Evolutionary conservation across 2,113 vertebrate genomes (phyloP), one percentile per base, ranked within the genome.

Genomic region (Hypomesus transpacificus): DNA sequence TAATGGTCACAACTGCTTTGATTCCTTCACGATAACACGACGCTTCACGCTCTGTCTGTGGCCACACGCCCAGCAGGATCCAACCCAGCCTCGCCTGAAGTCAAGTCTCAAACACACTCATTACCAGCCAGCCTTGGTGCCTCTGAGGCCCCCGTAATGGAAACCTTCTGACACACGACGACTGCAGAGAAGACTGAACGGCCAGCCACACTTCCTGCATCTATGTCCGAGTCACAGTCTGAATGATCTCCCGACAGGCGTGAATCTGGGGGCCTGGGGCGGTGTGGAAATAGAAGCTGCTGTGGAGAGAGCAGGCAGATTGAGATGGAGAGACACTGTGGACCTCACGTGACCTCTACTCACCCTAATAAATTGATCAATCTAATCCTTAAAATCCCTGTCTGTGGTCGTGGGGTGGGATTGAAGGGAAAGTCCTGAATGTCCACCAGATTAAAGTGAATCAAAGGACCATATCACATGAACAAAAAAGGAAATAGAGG

Each of bases 41-140:
- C 61, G 81, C 80, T 79, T 76, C 74, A 76, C 60, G 75, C 79
- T 86, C 75, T 2, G 70, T 76, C 78, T 84, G 70, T 65, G 76
- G 79, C 80, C 68, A 81, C 58, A 77, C 72, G 31, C 82, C 80
- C 77, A 76, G 58, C 34, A 51, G 62, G 71, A 39, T 64, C 75
- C 79, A 65, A 73, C 59, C 9, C 57, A 26, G 59, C 14, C 39
- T 46, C 14, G 59, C 75, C 60, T 28, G 54, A 51, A 34, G 69
- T 50, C n/a, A 78, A 31, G 54, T 69, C 71, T 75, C 75, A 7
- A 66, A 84, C 75, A 20, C 51, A 46, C 72, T 64, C 53, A 69
- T 69, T 69, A 67, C 66, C 22, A 17, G 16, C 65, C 21, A 24
- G 14, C 13, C 20, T 16, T 46, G 53, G 18, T 69, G 67, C 53